Evolutionary conservation across 2,113 vertebrate genomes (phyloP).

Genomic region (Nothoprocta perdicaria): DNA sequence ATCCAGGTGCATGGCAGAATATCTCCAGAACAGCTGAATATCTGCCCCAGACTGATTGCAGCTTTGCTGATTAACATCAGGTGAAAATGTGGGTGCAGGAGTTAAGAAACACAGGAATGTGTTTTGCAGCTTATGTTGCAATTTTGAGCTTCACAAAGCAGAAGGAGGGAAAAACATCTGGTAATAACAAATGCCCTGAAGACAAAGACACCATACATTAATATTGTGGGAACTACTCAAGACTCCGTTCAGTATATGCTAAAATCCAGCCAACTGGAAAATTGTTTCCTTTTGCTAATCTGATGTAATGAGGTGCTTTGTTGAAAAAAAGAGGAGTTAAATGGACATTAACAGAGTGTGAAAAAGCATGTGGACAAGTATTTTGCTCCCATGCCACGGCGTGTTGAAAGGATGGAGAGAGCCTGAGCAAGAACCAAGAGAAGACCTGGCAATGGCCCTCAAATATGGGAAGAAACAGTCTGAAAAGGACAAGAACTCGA

Average conservation of each 20-base stretch:
- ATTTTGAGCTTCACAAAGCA: constrained; percentile 37
- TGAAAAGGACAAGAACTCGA: background rate
- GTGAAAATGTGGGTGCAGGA: constrained; percentile 16
- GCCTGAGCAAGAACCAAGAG: background rate
- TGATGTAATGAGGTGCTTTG: background rate
- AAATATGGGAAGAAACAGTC: background rate
- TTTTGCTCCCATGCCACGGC: background rate
- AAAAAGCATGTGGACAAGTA: rapidly evolving
- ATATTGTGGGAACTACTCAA: constrained; percentile 46
- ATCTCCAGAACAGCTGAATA: constrained; percentile 8
- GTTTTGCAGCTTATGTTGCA: constrained; percentile 57
- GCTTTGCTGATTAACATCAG: constrained; percentile 34
- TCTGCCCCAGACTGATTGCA: constrained; percentile 46
- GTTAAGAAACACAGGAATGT: constrained; percentile 54
- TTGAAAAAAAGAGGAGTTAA: background rate
- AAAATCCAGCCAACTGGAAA: background rate
- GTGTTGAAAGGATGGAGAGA: background rate
- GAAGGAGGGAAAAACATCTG: constrained; percentile 55
- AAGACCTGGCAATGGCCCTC: background rate
- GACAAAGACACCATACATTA: constrained; percentile 24
- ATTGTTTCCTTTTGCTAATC: constrained; percentile 8
- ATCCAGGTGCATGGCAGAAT: background rate
- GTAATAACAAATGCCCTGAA: constrained; percentile 17
- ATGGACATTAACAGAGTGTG: background rate
- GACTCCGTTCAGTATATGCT: background rate